Conservation (phyloP, 2,797 vertebrate species). For the Philypnodon macrostomus region DNA sequence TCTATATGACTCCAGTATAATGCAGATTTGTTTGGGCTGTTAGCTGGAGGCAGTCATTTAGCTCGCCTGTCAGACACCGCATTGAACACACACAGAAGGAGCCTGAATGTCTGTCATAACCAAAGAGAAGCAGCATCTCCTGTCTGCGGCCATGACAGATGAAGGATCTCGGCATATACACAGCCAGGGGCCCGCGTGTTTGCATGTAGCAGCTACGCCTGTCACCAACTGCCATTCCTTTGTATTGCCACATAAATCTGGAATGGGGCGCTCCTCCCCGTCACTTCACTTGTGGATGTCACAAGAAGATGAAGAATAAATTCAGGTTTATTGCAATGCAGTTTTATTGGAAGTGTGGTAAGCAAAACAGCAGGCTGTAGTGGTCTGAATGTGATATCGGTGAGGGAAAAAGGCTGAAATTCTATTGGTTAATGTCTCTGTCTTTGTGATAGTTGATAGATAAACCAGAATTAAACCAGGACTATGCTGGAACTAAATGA, state of each 20-base stretch:
- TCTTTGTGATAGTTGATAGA: too few relatives aligned
- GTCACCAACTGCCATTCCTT: slow-evolving; percentile 53
- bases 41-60: slow-evolving; percentile 39
- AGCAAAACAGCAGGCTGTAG: too few relatives aligned
- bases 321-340: slow-evolving; percentile 1
- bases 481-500: too few relatives aligned
- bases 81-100: slow-evolving; percentile 13
- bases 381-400: too few relatives aligned
- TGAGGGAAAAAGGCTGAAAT: too few relatives aligned
- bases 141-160: slow-evolving; percentile 57
- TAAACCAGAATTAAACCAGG: too few relatives aligned
- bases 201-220: slow-evolving; percentile 51
- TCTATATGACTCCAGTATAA: slow-evolving; percentile 7
- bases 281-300: slow-evolving; percentile 11
- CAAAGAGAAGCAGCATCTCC: slow-evolving; percentile 48
- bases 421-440: too few relatives aligned
- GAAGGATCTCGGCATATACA: slow-evolving; percentile 49
- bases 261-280: slow-evolving; percentile 16
- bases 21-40: slow-evolving; percentile 17
- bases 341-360: background rate
- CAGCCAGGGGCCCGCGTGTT: slow-evolving; percentile 56
- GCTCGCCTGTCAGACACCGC: slow-evolving; percentile 36
- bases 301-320: slow-evolving; percentile 18
- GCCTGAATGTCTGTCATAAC: slow-evolving; percentile 45
- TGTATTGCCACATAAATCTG: slow-evolving; percentile 52